Percentiles rank a stretch among this genome's conserved stretches.
Conservation (phyloP, 1,140 invertebrate species). For the Pemphigus obesinymphae region DNA sequence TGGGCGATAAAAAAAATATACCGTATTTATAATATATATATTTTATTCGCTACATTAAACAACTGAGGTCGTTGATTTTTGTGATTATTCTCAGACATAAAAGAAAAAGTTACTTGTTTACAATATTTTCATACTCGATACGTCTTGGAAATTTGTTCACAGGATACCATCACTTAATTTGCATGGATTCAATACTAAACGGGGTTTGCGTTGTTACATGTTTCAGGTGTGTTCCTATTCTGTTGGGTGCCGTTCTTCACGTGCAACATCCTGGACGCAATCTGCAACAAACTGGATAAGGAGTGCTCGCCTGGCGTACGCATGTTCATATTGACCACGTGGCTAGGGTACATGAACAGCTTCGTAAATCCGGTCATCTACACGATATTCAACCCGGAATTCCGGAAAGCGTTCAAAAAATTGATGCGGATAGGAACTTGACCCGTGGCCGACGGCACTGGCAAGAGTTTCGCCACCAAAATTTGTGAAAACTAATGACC, state of each 20-base stretch:
- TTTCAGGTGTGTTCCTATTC: slow-evolving; percentile 85
- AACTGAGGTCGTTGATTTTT: too few species aligned
- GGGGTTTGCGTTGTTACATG: background rate
- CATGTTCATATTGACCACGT: slow-evolving; percentile 91
- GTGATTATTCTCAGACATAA: background rate
- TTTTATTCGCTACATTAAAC: too few species aligned
- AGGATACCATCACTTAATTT: too few species aligned
- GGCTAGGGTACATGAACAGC: slow-evolving; percentile 98
- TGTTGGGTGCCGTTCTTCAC: slow-evolving; percentile 99
- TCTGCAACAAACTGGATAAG: slow-evolving; percentile 77
- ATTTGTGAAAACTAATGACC: background rate
- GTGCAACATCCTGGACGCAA: slow-evolving; percentile 93
- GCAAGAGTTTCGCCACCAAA: background rate
- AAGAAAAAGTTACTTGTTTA: background rate
- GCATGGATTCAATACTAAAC: too few species aligned
- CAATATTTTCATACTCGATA: background rate
- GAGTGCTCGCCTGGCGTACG: slow-evolving; percentile 80
- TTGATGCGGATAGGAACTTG: slow-evolving; percentile 60
- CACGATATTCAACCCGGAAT: slow-evolving; percentile 99
- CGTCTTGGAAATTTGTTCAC: too few species aligned
- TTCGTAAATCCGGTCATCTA: slow-evolving; percentile 98
- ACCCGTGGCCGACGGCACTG: slow-evolving; percentile 41
- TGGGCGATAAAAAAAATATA: too few species aligned
- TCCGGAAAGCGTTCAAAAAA: slow-evolving; percentile 97
- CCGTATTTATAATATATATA: too few species aligned